These are phyloP conservation scores for Pogonognathellus flavescens DNA, from an alignment of 1,140 invertebrate genomes.

Conservation along the genomic window DNA sequence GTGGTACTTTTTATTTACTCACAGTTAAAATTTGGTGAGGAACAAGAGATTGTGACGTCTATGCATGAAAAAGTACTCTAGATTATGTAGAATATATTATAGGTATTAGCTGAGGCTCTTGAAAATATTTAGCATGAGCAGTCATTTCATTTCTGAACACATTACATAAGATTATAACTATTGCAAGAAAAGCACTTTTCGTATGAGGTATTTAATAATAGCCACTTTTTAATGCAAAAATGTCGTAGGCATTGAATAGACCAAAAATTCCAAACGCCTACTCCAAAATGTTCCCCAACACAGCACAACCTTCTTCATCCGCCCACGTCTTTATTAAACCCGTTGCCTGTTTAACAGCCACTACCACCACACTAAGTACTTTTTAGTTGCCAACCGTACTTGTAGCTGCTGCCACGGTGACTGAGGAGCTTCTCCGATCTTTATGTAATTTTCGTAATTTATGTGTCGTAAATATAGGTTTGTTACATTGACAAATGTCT, in stretches of 20 bases:
- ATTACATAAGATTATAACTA: constrained; percentile 6
- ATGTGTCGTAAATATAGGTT: not conserved
- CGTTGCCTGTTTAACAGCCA: not conserved
- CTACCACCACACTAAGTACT: no score
- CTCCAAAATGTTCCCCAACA: constrained; percentile 2
- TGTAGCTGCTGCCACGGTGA: no score
- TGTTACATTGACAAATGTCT: constrained; percentile 35
- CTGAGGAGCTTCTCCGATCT: not conserved
- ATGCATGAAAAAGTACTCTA: no score
- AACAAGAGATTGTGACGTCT: no score
- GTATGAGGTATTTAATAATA: constrained; percentile 37
- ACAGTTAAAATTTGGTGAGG: no score
- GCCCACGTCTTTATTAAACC: constrained; percentile 37
- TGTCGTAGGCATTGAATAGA: not conserved
- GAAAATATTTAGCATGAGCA: not conserved
- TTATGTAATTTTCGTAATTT: not conserved
- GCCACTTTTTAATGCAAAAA: not conserved
- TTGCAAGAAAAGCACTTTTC: not conserved
- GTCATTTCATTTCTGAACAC: not conserved
- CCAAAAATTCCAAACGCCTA: constrained; percentile 37
- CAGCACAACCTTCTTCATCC: constrained; percentile 2
- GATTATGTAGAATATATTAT: no score
- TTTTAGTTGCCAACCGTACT: no score
- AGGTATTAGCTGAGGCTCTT: no score
- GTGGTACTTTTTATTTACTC: no score